Conservation (phyloP, 2,797 vertebrate genomes). For the Rachycentron canadum region DNA sequence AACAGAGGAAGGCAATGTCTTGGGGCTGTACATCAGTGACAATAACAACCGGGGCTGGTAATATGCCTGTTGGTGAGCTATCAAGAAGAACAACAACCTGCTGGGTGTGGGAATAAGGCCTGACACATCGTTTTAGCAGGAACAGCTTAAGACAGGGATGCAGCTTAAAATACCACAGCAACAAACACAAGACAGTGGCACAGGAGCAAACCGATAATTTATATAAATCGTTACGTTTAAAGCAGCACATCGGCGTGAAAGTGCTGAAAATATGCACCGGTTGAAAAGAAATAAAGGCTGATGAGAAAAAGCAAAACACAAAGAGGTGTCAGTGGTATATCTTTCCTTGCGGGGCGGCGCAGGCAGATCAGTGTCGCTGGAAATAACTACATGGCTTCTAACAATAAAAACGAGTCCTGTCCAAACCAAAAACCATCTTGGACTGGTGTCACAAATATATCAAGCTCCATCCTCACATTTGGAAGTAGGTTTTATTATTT, state of each 20-base stretch:
- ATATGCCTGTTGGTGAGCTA: conserved; percentile 78
- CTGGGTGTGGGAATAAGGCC: conserved; percentile 69
- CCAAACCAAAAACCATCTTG: conserved; percentile 30
- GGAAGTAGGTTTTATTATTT: conserved; percentile 26
- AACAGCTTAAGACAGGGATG: conserved; percentile 52
- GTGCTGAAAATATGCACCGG: conserved; percentile 40
- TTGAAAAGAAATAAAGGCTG: conserved; percentile 37
- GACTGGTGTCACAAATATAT: conserved; percentile 31
- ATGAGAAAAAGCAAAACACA: conserved; percentile 17
- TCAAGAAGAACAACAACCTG: conserved; percentile 77
- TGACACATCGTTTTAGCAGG: conserved; percentile 64
- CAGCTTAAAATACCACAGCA: conserved; percentile 52
- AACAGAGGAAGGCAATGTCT: conserved; percentile 67
- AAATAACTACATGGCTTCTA: conserved; percentile 57
- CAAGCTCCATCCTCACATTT: conserved; percentile 11
- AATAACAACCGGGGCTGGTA: conserved; percentile 71
- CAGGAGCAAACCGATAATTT: conserved; percentile 16
- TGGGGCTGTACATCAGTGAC: conserved; percentile 76
- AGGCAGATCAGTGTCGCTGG: conserved; percentile 44
- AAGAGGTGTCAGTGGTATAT: conserved; percentile 50
- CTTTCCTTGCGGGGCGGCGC: conserved; percentile 26
- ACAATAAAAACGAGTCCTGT: conserved; percentile 51
- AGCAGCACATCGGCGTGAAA: conserved; percentile 18
- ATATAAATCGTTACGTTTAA: conserved; percentile 39
- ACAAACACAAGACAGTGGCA: conserved; percentile 21